These are phyloP conservation scores for Salvelinus alpinus DNA, from an alignment of 2,113 vertebrate genomes.

Conservation along the genomic window DNA sequence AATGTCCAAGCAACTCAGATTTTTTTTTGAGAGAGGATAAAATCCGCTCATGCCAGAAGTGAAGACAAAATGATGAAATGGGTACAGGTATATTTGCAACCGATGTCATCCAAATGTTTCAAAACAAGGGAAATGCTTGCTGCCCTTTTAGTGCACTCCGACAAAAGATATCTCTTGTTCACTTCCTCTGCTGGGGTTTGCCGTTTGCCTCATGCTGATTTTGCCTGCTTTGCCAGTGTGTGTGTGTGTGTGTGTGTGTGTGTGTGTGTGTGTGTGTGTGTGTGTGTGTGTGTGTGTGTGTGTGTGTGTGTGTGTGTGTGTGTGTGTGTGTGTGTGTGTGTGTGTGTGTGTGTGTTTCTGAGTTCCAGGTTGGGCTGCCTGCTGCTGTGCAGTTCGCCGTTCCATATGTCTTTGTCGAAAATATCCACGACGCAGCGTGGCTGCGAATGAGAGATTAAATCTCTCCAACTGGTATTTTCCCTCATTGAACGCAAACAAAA, in stretches of 20 bases:
- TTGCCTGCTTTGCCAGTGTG: neutral
- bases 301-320: neutral
- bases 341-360: neutral
- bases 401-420: conserved; percentile 72
- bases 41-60: too few species aligned
- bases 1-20: neutral
- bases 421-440: conserved; percentile 45
- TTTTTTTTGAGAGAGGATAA: neutral
- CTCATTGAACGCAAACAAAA: conserved; percentile 51
- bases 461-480: conserved; percentile 58
- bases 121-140: neutral
- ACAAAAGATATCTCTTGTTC: neutral
- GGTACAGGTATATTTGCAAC: neutral
- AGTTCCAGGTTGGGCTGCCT: too few species aligned
- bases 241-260: too few species aligned
- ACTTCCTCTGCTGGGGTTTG: neutral
- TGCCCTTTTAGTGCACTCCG: too few species aligned
- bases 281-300: neutral
- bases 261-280: neutral
- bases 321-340: neutral
- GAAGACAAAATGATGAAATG: neutral
- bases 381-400: conserved; percentile 43
- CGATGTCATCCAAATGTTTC: neutral
- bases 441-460: conserved; percentile 51
- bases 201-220: neutral